A percentile compares a stretch with the other conserved stretches of the same genome.
Conservation (phyloP, 2,113 vertebrate species). For the Takifugu flavidus region DNA sequence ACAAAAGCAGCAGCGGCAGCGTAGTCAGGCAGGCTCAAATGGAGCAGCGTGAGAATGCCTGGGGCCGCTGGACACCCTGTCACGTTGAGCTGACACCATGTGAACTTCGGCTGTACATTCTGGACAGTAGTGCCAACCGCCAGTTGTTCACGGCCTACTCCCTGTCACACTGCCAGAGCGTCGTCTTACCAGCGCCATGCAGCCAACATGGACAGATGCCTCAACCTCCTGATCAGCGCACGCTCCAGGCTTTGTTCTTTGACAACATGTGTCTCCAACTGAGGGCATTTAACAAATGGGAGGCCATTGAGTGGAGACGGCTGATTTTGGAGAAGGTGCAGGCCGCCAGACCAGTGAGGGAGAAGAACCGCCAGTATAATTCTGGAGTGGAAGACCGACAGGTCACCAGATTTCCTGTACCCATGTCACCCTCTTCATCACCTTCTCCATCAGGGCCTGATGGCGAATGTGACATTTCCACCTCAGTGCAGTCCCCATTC, state of each 20-base stretch:
- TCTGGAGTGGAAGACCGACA: conserved; percentile 44
- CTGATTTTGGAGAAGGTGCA: conserved; percentile 87
- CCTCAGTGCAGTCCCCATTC: conserved; percentile 34
- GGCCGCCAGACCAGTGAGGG: conserved; percentile 61
- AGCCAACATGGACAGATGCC: conserved; percentile 35
- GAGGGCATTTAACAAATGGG: conserved; percentile 85
- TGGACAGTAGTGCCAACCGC: conserved; percentile 89
- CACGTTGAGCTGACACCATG: conserved; percentile 89
- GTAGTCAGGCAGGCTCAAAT: conserved; percentile 90
- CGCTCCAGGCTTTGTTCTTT: conserved; percentile 85
- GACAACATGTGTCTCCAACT: conserved; percentile 88
- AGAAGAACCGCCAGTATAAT: conserved; percentile 58
- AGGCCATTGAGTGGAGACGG: conserved; percentile 89
- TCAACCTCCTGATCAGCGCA: conserved; percentile 79
- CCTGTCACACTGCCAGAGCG: conserved; percentile 87
- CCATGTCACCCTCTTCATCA: conserved; percentile 49
- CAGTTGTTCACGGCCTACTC: conserved; percentile 83
- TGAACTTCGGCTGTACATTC: conserved; percentile 84
- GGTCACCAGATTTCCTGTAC: conserved; percentile 22
- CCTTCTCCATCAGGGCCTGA: conserved; percentile 49
- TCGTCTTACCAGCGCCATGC: conserved; percentile 71
- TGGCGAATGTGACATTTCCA: conserved; percentile 41
- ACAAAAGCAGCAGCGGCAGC: conserved; percentile 79
- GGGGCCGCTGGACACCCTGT: conserved; percentile 86
- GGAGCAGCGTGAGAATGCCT: conserved; percentile 83